Base-by-base conservation (phyloP, 1,140 invertebrate genomes). In the Drosophila willistoni region DNA sequence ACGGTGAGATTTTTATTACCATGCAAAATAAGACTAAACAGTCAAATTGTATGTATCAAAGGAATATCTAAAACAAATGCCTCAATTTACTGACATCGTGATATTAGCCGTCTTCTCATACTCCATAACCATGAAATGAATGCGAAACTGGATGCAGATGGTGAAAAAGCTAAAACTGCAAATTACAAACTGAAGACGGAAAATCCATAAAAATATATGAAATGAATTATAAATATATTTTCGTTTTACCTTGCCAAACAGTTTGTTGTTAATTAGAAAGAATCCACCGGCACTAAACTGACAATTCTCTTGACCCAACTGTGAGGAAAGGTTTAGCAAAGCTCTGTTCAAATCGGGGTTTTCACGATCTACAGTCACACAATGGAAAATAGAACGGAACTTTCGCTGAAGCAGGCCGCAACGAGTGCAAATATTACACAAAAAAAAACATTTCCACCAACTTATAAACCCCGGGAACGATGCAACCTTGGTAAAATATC, bases 131-230 rank as follows among this genome's bases (percentile, higher is more conserved):
- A 56, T 60, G 1, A 79, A 17, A 5, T 68, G 67, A n/a, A 75
- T 29, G 12, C 80, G 81, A 29, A 87, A 87, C 59, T 89, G 84
- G 12, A 87, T 89, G 68, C 84, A 80, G 41, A 87, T 71, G 3
- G 81, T 64, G 17, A 89, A 73, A 14, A 78, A 84, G 71, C 68
- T 78, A n/a, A 74, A 17, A 64, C 78, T 57, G 57, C 73, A 77
- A 17, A 84, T 89, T 0, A 87, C n/a, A 14, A 89, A 89, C 84
- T 89, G 17, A 1, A 14, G 6, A 0, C 5, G 10, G 17, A 25
- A 2, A n/a, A 3, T 29, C 4, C 10, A 7, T 12, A n/a, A 7
- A 0, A 7, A 44, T 22, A 0, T 13, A 0, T 6, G 10, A 3
- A 10, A 0, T 12, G 36, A 39, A 39, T 12, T 39, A 9, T 39